These are phyloP conservation scores for Etheostoma cragini DNA, from an alignment of 2,113 vertebrate genomes.

Conservation along the genomic window DNA sequence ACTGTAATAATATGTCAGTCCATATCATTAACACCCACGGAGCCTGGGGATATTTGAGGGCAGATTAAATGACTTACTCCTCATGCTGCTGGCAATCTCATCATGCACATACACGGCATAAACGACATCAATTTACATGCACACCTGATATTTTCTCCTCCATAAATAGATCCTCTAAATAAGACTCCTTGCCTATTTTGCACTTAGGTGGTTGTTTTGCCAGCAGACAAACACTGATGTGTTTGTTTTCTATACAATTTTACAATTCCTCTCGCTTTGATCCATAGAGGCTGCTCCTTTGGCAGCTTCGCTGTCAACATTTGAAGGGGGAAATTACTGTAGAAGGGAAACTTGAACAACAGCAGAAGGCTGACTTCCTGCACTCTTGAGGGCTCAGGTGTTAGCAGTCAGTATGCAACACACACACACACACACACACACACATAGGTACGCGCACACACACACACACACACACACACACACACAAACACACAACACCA, in stretches of 20 bases:
- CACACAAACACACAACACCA: conserved; percentile 10
- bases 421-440: background rate
- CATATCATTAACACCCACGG: conserved; percentile 72
- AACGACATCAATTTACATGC: conserved; percentile 20
- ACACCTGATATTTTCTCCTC: conserved; percentile 15
- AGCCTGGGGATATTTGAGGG: conserved; percentile 54
- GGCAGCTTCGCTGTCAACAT: conserved; percentile 56
- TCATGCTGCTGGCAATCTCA: conserved; percentile 27
- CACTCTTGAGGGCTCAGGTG: conserved; percentile 40
- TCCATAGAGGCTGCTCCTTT: conserved; percentile 38
- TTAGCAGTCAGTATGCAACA: conserved; percentile 31
- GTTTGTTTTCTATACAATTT: conserved; percentile 41
- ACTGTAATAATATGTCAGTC: conserved; percentile 74
- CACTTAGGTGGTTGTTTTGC: conserved; percentile 29
- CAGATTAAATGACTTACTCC: conserved; percentile 52
- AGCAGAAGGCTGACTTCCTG: conserved; percentile 62
- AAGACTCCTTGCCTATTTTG: conserved; percentile 40
- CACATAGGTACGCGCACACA: too few relatives aligned
- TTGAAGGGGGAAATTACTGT: conserved; percentile 55
- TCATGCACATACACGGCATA: too few relatives aligned
- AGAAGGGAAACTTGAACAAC: conserved; percentile 48
- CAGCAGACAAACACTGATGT: conserved; percentile 33
- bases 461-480: background rate
- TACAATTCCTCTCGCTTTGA: conserved; percentile 40
- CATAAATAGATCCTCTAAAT: conserved; percentile 21